Base-by-base conservation (phyloP, 1,140 invertebrate species). In the Nasonia giraulti region DNA sequence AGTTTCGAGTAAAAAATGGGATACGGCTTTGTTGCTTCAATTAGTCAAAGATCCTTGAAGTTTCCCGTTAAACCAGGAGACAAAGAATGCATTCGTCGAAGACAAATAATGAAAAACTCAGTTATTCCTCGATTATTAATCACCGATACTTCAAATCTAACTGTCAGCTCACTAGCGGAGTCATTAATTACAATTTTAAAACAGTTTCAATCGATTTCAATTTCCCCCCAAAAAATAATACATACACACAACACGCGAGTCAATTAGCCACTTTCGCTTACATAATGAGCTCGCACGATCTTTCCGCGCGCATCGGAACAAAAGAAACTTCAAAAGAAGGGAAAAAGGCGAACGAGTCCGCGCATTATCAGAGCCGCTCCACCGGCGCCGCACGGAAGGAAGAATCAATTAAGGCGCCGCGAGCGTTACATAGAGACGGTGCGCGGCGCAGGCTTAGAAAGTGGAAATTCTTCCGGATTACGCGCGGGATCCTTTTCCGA, bases 391-490 rank as follows among this genome's bases (percentile, higher is more conserved):
- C 55, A 23, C 73, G 55, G 71, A 85, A 81, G 37, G 73, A 85
- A 77, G 79, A 78, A 84, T 66, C 69, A 75, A 75, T 75, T 20
- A 80, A 84, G 23, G 31, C 2, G 37, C 7, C n/a, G 33, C 37
- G 40, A 69, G 11, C 33, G 20, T 71, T 73, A 74, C 37, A 27
- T 27, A 17, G 37, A 23, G 12, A 17, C 23, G 5, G 23, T 17
- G 27, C 17, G n/a, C 20, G 20, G 3, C 17, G n/a, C 20, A n/a
- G 3, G 74, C 75, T 77, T 85, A 85, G 80, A 85, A 85, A 85
- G 80, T 82, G 55, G 50, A 78, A 82, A 82, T 85, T 82, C 74
- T 77, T 85, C 74, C 37, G 80, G 47, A 84, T 77, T 76, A 71
- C 47, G 33, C 33, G 77, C 23, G 31, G 11, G 33, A 78, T 83